phyloP scores from a whole-genome alignment of 2,113 vertebrate species.

The Callopanchax toddi region DNA sequence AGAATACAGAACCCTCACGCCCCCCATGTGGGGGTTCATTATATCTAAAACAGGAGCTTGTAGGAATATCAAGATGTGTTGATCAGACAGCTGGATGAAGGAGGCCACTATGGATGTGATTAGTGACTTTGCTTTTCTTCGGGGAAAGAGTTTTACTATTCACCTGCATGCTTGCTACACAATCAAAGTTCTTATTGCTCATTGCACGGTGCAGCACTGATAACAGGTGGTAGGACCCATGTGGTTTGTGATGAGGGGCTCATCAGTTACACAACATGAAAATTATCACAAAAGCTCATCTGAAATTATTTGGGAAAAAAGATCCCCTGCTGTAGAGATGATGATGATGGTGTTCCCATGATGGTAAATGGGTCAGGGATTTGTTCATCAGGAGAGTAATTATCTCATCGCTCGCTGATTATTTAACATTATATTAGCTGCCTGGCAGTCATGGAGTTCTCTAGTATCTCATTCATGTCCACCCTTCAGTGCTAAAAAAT shows the following conservation, averaged over 20 bases:
- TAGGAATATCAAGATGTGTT: slow-evolving; percentile 21
- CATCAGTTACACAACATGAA: slow-evolving; percentile 16
- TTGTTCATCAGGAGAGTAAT: slow-evolving; percentile 53
- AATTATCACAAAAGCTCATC: slow-evolving; percentile 20
- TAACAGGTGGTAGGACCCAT: slow-evolving; percentile 2
- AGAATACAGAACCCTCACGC: no score
- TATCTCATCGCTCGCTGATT: slow-evolving; percentile 43
- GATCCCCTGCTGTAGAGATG: background rate
- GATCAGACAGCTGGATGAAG: slow-evolving; percentile 6
- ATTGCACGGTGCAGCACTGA: background rate
- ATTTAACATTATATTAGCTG: slow-evolving; percentile 18
- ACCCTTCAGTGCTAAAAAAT: slow-evolving; percentile 1
- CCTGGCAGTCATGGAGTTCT: slow-evolving; percentile 24
- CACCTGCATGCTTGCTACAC: slow-evolving; percentile 10
- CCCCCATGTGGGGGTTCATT: slow-evolving; percentile 56
- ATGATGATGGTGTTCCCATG: slow-evolving; percentile 17
- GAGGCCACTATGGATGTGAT: slow-evolving; percentile 35
- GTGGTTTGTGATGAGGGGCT: slow-evolving; percentile 22
- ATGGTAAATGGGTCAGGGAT: slow-evolving; percentile 43
- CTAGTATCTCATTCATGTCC: slow-evolving; percentile 15
- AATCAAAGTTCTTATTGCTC: slow-evolving; percentile 11
- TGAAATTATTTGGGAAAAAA: background rate
- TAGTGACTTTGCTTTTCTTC: slow-evolving; percentile 5
- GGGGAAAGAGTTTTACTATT: slow-evolving; percentile 26
- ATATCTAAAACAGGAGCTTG: slow-evolving; percentile 23